These are phyloP conservation scores for Eptesicus fuscus DNA, from an alignment of 2,113 vertebrate genomes.

Conservation along the genomic window DNA sequence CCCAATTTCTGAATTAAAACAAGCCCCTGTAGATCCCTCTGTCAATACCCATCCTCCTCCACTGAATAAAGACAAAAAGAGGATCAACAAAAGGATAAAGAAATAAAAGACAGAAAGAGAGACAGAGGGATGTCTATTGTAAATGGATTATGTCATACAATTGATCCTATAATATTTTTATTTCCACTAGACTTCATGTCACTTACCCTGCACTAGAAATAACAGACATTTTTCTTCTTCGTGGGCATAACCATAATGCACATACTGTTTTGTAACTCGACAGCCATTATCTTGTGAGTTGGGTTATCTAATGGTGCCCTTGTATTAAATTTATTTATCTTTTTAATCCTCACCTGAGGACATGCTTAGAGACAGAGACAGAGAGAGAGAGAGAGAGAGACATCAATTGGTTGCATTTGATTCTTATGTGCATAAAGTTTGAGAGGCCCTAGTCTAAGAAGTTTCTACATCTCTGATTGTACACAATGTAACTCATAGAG, in stretches of 20 bases:
- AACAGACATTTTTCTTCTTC: neutral
- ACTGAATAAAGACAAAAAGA: neutral
- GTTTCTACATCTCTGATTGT: neutral
- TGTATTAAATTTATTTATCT: neutral
- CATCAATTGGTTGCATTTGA: neutral
- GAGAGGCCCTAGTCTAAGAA: neutral
- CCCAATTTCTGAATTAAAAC: neutral
- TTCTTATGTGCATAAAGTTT: neutral
- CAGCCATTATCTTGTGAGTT: neutral
- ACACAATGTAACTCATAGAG: neutral
- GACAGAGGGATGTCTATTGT: neutral
- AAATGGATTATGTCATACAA: neutral
- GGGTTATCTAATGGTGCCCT: neutral
- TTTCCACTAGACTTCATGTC: neutral
- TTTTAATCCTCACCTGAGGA: neutral
- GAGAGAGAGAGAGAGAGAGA: neutral
- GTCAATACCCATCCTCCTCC: neutral
- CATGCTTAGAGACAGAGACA: neutral
- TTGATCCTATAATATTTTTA: neutral
- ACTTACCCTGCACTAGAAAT: neutral
- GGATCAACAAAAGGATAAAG: neutral
- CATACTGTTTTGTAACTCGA: neutral
- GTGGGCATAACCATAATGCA: neutral
- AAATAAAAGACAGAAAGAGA: neutral
- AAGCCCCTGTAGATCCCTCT: neutral